Evolutionary conservation across 1,140 invertebrate genomes (phyloP).

Genomic region (Rhopalosiphum padi): DNA sequence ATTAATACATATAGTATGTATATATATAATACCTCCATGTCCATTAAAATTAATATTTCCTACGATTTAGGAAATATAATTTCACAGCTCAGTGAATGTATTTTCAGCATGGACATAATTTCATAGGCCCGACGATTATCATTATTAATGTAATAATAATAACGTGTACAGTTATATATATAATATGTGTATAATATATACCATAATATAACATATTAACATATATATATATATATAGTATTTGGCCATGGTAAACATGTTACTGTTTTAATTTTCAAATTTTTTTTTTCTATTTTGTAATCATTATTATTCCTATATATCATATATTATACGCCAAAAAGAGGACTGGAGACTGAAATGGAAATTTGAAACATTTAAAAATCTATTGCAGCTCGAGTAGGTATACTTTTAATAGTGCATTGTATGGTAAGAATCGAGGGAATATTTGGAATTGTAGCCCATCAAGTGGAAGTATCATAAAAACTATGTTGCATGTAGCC

Average conservation of each 20-base stretch:
- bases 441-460: no score
- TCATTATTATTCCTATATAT: not conserved
- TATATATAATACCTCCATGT: not conserved
- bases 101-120: not conserved
- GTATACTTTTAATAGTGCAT: not conserved
- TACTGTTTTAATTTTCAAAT: not conserved
- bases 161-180: not conserved
- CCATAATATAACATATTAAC: no score
- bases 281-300: not conserved
- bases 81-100: constrained; percentile 3
- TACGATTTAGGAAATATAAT: constrained; percentile 14
- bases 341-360: not conserved
- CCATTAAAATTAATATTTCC: constrained; percentile 16
- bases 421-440: not conserved
- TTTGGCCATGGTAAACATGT: not conserved
- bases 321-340: not conserved
- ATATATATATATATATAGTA: no score
- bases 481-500: no score
- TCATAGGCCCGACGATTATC: not conserved
- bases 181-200: not conserved
- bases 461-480: no score
- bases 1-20: not conserved
- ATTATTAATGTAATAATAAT: not conserved
- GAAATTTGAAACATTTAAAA: not conserved
- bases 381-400: not conserved